phyloP scores from a whole-genome alignment of 2,113 vertebrate species.

The Piliocolobus tephrosceles region DNA sequence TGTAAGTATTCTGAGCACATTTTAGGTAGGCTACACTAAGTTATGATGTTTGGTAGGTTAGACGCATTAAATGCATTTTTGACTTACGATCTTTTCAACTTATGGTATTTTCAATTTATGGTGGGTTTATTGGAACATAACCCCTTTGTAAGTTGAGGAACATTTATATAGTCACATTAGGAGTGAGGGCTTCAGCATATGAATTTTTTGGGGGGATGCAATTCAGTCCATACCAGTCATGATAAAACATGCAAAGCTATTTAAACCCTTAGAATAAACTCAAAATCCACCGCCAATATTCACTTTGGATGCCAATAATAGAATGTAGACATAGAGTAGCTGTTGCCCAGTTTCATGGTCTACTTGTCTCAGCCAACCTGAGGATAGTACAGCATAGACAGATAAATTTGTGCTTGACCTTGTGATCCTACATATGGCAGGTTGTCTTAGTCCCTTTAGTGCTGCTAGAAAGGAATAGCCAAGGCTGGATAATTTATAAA shows the following conservation, averaged over 20 bases:
- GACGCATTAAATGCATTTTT: not conserved
- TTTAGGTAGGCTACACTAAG: not conserved
- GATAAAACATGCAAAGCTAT: conserved; percentile 22
- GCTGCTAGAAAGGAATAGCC: not conserved
- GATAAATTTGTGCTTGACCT: not conserved
- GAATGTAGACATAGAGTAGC: not conserved
- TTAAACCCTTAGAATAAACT: not conserved
- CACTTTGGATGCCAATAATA: conserved; percentile 2
- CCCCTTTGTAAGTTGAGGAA: not conserved
- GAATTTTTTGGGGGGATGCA: not conserved
- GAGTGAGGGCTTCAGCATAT: not conserved
- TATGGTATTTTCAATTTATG: not conserved
- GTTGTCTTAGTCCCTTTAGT: not conserved
- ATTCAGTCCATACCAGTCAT: not conserved
- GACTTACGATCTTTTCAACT: not conserved
- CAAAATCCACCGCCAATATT: conserved; percentile 8
- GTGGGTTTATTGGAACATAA: not conserved
- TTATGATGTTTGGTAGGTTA: not conserved
- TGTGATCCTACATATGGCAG: not conserved
- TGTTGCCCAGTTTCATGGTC: not conserved
- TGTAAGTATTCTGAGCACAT: not conserved
- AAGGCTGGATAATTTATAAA: not conserved
- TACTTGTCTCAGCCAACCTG: not conserved
- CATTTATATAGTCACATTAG: not conserved
- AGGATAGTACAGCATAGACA: not conserved